Conservation (phyloP, 1,140 invertebrate species). For the Drosophila sucinea region DNA sequence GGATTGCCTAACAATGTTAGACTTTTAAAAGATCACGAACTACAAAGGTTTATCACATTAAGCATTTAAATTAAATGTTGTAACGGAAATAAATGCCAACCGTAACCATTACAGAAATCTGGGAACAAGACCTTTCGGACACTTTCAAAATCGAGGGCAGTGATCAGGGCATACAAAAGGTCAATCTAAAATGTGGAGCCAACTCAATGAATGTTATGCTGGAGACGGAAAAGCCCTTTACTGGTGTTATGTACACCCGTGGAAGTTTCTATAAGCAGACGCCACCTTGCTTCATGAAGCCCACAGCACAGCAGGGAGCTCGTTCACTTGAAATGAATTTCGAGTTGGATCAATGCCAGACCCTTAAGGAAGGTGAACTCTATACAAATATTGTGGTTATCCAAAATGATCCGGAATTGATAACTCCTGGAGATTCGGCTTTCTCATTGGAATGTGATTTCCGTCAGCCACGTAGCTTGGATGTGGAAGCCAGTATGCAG, state of each 20-base stretch:
- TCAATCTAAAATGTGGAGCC: slow-evolving; percentile 84
- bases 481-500: slow-evolving; percentile 84
- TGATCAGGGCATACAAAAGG: slow-evolving; percentile 84
- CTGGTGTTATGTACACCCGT: slow-evolving; percentile 86
- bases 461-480: slow-evolving; percentile 83
- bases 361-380: slow-evolving; percentile 84
- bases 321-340: slow-evolving; percentile 85
- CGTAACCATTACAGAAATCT: slow-evolving; percentile 82
- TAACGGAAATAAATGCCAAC: neutral
- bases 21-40: neutral
- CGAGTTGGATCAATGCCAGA: slow-evolving; percentile 85
- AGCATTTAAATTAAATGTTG: neutral
- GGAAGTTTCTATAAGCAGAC: slow-evolving; percentile 86
- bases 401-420: slow-evolving; percentile 86
- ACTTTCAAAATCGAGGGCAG: slow-evolving; percentile 85
- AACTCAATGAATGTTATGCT: slow-evolving; percentile 85
- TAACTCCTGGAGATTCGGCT: slow-evolving; percentile 87
- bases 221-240: slow-evolving; percentile 85
- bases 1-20: no score
- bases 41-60: neutral
- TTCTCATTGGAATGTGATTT: slow-evolving; percentile 87
- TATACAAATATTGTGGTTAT: slow-evolving; percentile 86
- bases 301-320: slow-evolving; percentile 65
- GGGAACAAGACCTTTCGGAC: slow-evolving; percentile 84
- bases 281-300: slow-evolving; percentile 85